Conservation (phyloP, 1,140 invertebrate species). For the Cataglyphis hispanica region DNA sequence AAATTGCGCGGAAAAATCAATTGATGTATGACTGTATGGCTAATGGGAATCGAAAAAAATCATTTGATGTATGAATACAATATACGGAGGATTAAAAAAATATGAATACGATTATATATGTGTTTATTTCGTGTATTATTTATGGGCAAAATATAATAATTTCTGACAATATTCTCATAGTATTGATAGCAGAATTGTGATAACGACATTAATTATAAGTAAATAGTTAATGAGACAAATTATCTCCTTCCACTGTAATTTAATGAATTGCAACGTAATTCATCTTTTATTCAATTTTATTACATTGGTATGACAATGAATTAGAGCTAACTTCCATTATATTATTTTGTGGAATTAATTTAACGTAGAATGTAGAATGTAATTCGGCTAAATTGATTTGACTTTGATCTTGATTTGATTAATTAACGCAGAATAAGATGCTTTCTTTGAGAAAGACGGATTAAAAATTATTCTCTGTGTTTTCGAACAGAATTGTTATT, state of each 20-base stretch:
- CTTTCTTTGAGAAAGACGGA: not conserved
- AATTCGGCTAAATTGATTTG: conserved; percentile 10
- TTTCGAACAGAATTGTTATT: conserved; percentile 29
- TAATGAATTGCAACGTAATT: not conserved
- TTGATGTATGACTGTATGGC: not conserved
- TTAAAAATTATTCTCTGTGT: conserved; percentile 20
- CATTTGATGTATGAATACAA: not conserved
- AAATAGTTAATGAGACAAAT: conserved; percentile 8
- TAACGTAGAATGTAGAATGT: not conserved
- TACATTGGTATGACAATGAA: not conserved
- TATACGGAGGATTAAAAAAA: not conserved
- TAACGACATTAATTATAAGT: conserved; percentile 28
- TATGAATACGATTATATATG: not conserved
- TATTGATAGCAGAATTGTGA: not conserved
- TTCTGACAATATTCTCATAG: not conserved
- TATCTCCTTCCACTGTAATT: not conserved
- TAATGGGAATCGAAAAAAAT: not conserved
- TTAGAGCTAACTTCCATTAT: not conserved
- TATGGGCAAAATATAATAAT: not conserved
- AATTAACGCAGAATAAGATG: conserved; percentile 5
- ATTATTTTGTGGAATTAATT: conserved; percentile 36
- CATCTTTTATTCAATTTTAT: conserved; percentile 4
- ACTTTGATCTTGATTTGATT: conserved; percentile 17
- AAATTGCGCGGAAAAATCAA: not conserved
- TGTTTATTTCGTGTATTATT: not conserved